These are phyloP conservation scores for Crotalus helleri DNA, from an alignment of 2,113 vertebrate genomes.

Conservation along the genomic window DNA sequence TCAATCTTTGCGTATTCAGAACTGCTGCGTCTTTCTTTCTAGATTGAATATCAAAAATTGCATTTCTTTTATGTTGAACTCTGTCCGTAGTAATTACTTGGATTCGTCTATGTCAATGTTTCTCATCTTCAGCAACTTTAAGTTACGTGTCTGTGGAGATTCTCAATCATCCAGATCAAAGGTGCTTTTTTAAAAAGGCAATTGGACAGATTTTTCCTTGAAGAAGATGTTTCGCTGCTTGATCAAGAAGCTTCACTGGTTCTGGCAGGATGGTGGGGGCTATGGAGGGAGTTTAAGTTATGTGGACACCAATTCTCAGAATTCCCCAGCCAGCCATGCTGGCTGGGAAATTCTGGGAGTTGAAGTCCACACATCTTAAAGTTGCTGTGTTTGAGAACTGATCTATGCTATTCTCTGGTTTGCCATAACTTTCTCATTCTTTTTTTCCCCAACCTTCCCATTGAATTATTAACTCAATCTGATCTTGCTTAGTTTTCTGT, in stretches of 20 bases:
- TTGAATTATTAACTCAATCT: background rate
- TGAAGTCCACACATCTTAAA: background rate
- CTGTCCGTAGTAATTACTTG: background rate
- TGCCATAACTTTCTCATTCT: background rate
- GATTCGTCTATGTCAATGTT: background rate
- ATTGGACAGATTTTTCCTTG: too few species aligned
- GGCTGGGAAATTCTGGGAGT: too few species aligned
- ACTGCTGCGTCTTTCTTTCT: background rate
- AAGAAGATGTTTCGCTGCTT: too few species aligned
- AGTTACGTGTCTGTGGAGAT: background rate
- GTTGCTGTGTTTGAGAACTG: background rate
- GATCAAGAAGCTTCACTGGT: too few species aligned
- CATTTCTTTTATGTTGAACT: background rate
- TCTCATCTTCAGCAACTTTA: background rate
- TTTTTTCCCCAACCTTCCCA: background rate
- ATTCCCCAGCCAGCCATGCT: too few species aligned
- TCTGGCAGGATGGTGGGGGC: too few species aligned
- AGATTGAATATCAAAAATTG: background rate
- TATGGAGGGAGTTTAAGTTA: too few species aligned
- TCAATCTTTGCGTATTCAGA: background rate
- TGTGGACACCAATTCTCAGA: too few species aligned
- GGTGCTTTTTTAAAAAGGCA: too few species aligned
- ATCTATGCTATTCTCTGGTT: background rate
- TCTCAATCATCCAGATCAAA: too few species aligned
- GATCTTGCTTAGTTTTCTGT: background rate